Conservation (phyloP, 2,113 vertebrate species). For the Hippopotamus amphibius region DNA sequence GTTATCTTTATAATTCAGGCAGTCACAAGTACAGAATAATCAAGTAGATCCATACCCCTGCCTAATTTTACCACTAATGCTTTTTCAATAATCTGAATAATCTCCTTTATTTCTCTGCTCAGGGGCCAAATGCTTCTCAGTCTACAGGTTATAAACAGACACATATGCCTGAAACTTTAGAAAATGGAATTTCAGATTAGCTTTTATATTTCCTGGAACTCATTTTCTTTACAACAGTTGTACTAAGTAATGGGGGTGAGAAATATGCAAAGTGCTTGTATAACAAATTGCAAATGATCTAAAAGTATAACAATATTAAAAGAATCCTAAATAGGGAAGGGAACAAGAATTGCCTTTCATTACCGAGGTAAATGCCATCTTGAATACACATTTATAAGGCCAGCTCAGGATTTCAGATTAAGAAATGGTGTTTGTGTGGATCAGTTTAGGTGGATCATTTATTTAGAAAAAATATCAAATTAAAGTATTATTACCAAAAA, state of each 20-base stretch:
- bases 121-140: background rate
- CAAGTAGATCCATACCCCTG: background rate
- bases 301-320: background rate
- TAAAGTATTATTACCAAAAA: background rate
- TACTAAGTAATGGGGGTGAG: background rate
- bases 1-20: slow-evolving; percentile 34
- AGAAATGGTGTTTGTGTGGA: background rate
- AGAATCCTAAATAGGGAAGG: background rate
- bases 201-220: background rate
- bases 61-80: slow-evolving; percentile 27
- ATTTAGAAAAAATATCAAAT: background rate
- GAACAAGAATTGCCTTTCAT: background rate
- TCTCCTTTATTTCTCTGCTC: slow-evolving; percentile 35
- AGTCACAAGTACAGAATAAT: background rate
- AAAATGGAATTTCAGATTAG: background rate
- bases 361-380: background rate
- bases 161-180: background rate
- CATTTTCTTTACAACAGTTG: background rate
- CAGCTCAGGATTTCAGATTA: background rate
- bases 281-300: background rate
- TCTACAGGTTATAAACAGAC: background rate
- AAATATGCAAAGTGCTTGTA: background rate
- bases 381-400: background rate
- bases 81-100: slow-evolving; percentile 7
- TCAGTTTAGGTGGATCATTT: background rate